These are phyloP conservation scores for Microctenopoma stevenorrisi DNA, from an alignment of 2,797 vertebrate species.

Conservation along the genomic window DNA sequence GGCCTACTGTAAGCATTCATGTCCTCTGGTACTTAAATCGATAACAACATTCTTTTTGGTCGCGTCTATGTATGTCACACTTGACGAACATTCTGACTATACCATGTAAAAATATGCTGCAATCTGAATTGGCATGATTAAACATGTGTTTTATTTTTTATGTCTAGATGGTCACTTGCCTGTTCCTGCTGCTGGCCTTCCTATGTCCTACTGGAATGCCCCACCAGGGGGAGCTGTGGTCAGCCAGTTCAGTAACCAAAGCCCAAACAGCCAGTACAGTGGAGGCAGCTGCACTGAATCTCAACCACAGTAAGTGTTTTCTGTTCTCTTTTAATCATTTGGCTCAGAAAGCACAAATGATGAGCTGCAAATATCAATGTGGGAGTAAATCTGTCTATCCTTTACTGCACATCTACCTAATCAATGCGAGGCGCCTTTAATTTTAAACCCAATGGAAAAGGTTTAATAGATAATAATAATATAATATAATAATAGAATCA, in stretches of 20 bases:
- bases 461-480: no score
- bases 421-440: not conserved
- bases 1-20: conserved; percentile 84
- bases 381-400: conserved; percentile 14
- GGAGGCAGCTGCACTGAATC: conserved; percentile 58
- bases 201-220: conserved; percentile 69
- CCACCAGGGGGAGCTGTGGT: conserved; percentile 56
- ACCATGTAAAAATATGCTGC: not conserved
- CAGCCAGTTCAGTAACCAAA: conserved; percentile 51
- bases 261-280: conserved; percentile 62
- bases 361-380: not conserved
- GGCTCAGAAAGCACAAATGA: not conserved
- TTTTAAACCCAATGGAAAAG: not conserved
- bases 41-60: no score
- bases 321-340: not conserved
- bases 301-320: conserved; percentile 49
- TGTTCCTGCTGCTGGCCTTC: conserved; percentile 65
- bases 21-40: not conserved
- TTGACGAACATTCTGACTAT: not conserved
- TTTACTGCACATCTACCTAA: not conserved
- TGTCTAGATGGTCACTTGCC: conserved; percentile 56
- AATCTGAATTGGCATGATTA: not conserved
- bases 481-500: no score
- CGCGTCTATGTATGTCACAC: no score
- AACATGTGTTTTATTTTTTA: not conserved